Evolutionary conservation across 2,797 vertebrate genomes (phyloP), one percentile per base, ranked within the genome.

Genomic region (Propithecus perrieri): DNA sequence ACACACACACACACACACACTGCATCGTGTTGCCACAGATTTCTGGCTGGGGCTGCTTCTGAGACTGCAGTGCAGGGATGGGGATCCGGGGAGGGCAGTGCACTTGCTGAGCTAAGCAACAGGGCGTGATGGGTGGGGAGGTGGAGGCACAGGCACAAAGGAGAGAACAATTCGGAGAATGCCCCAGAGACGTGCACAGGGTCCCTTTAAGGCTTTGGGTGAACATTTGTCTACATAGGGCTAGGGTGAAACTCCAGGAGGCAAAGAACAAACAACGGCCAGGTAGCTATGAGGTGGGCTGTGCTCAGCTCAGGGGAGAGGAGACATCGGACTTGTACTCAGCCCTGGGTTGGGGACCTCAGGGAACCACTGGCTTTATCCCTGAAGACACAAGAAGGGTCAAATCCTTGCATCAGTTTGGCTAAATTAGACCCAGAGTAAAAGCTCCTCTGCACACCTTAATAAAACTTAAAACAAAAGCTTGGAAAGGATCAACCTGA

Each of bases 101-200:
- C 14, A 53, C 22, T 35, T 7, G 9, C 33, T 18, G 46, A 43
- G n/a, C 14, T 53, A 9, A 33, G 83, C 50, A 26, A 61, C 18
- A 33, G 17, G 57, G 67, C 18, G 30, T 4, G 0, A 5, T 2
- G 2, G 38, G n/a, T 22, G 13, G 50, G n/a, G 12, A 28, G 9
- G 17, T 26, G 2, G 28, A 53, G 20, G 14, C 72, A 14, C 2
- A 18, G 59, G 18, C 63, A 12, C 9, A 57, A 11, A 67, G 2
- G 13, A 53, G n/a, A 33, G 13, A 30, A 8, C 0, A 8, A 9
- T 4, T 41, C 63, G 48, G 74, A 38, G 14, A 38, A 1, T 43
- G 35, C 22, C 20, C 13, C 4, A 8, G 43, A 26, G 20, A n/a
- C 12, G 46, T 0, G 1, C 43, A 3, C 0, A 4, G 53, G 3